phyloP scores from a whole-genome alignment of 2,797 vertebrate species.

The Eremophila alpestris region DNA sequence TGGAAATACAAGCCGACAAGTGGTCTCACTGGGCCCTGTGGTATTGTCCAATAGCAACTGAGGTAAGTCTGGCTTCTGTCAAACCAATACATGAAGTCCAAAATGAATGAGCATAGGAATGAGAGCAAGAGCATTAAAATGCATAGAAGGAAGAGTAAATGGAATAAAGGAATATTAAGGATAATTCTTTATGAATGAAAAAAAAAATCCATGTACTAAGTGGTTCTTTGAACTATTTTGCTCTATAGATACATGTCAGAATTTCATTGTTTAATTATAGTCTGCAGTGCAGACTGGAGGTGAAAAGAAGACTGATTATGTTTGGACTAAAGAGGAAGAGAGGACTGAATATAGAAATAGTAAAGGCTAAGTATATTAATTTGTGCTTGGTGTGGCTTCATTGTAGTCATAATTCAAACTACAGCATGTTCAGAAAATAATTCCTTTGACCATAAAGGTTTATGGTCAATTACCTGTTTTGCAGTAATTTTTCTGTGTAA shows the following conservation, averaged over 20 bases:
- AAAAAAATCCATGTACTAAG: neutral
- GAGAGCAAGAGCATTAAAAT: neutral
- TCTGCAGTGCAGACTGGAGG: neutral
- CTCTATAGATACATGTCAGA: neutral
- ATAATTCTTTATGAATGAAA: neutral
- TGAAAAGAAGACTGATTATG: neutral
- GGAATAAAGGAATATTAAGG: neutral
- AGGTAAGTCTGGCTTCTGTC: neutral
- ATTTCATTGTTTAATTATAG: neutral
- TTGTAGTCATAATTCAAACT: neutral
- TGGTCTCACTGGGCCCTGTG: neutral
- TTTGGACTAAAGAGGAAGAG: neutral
- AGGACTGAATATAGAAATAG: neutral
- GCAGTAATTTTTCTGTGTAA: neutral
- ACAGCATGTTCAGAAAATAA: neutral
- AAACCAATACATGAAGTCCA: neutral
- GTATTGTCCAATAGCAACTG: neutral
- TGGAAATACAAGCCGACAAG: neutral
- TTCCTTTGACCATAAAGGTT: neutral
- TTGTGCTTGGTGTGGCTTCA: neutral
- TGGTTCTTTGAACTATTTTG: neutral
- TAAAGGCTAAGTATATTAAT: neutral
- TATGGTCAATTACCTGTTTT: neutral
- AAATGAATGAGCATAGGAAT: neutral
- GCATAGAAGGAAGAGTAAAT: neutral